phyloP scores from a whole-genome alignment of 2,113 vertebrate genomes.

The Charina bottae region DNA sequence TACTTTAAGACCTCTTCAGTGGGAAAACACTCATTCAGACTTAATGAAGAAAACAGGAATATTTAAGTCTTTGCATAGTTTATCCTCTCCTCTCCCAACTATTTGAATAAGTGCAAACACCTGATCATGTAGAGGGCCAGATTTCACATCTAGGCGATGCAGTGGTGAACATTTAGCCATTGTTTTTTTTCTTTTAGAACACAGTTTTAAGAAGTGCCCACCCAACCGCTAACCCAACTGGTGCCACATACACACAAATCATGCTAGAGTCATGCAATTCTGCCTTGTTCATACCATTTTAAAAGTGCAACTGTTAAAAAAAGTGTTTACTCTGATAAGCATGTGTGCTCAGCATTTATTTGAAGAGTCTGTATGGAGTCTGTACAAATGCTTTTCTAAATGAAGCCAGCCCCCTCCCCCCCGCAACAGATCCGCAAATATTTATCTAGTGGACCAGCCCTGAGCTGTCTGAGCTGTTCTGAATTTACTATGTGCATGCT shows the following conservation, averaged over 20 bases:
- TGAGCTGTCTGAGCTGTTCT: conserved; percentile 57
- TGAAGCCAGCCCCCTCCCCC: not conserved
- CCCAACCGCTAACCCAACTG: not conserved
- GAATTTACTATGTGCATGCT: conserved; percentile 49
- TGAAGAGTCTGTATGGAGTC: conserved; percentile 46
- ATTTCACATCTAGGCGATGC: not conserved
- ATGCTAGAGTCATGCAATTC: not conserved
- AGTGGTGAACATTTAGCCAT: not conserved
- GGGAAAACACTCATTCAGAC: not conserved
- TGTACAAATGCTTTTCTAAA: conserved; percentile 45
- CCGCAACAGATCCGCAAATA: conserved; percentile 26
- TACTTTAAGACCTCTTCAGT: not conserved
- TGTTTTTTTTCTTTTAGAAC: not conserved
- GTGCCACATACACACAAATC: conserved; percentile 49
- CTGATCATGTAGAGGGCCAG: no score
- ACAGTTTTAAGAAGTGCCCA: not conserved
- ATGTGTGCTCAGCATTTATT: conserved; percentile 39
- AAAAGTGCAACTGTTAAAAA: not conserved
- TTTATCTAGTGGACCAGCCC: conserved; percentile 51
- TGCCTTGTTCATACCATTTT: conserved; percentile 16
- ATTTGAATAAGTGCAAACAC: not conserved
- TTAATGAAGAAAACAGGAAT: not conserved
- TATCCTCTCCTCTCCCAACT: not conserved
- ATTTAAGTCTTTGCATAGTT: not conserved
- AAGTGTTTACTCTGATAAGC: conserved; percentile 31